These are phyloP conservation scores for Stenoptilia bipunctidactyla DNA, from an alignment of 2,888 invertebrate species.

Conservation along the genomic window DNA sequence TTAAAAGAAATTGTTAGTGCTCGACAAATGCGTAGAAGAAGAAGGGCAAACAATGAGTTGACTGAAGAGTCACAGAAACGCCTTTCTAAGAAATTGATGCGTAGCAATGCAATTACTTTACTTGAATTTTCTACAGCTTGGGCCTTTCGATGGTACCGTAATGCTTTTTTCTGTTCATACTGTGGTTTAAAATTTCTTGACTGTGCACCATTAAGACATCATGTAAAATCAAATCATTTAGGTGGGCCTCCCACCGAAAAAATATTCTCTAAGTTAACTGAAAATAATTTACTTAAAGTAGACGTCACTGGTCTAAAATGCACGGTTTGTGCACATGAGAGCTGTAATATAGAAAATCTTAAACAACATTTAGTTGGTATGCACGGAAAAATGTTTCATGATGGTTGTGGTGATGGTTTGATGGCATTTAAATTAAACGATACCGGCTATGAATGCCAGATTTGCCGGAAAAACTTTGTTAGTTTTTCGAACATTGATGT, in stretches of 20 bases:
- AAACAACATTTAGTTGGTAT: conserved; percentile 36
- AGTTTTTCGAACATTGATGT: conserved; percentile 48
- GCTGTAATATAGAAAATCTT: conserved; percentile 32
- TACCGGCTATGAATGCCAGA: conserved; percentile 39
- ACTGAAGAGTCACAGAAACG: conserved; percentile 53
- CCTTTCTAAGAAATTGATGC: conserved; percentile 57
- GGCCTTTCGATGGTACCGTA: conserved; percentile 57
- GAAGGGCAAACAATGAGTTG: conserved; percentile 52
- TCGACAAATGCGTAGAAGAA: conserved; percentile 53
- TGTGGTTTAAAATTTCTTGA: conserved; percentile 48
- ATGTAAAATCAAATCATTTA: conserved; percentile 33
- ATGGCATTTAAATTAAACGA: conserved; percentile 48
- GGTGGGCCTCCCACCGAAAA: conserved; percentile 33
- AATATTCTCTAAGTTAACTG: conserved; percentile 48
- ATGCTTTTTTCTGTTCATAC: conserved; percentile 52
- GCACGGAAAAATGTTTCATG: conserved; percentile 32
- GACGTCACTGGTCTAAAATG: conserved; percentile 44
- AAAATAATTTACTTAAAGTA: conserved; percentile 61
- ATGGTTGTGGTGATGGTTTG: conserved; percentile 47
- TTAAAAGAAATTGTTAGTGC: conserved; percentile 54
- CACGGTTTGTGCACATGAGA: conserved; percentile 31
- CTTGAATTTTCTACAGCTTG: conserved; percentile 54
- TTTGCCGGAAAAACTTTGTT: conserved; percentile 32
- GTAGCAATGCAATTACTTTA: conserved; percentile 45
- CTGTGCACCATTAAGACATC: conserved; percentile 31